Percentiles rank a stretch among this genome's conserved stretches.
Conservation (phyloP, 2,113 vertebrate genomes). For the Tetrax tetrax region DNA sequence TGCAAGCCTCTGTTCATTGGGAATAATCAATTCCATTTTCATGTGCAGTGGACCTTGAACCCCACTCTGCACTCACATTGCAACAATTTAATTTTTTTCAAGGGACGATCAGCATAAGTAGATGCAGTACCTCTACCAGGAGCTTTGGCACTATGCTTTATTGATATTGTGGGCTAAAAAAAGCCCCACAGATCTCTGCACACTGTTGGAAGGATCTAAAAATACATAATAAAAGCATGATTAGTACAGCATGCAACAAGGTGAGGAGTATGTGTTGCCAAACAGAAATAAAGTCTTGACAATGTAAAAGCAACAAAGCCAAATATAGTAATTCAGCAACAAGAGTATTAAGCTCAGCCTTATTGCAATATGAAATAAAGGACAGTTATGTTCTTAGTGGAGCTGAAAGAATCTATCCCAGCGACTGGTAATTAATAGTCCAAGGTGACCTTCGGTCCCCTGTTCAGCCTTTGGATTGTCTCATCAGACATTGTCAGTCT, state of each 20-base stretch:
- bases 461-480: background rate
- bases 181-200: background rate
- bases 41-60: conserved; percentile 57
- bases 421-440: background rate
- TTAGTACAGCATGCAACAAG: conserved; percentile 4
- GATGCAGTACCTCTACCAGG: background rate
- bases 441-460: background rate
- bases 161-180: conserved; percentile 14
- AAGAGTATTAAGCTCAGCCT: background rate
- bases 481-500: background rate
- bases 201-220: conserved; percentile 8
- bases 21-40: conserved; percentile 60
- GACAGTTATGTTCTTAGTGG: background rate
- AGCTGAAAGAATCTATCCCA: background rate
- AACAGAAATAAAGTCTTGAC: conserved; percentile 15
- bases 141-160: conserved; percentile 3
- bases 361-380: background rate
- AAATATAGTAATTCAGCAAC: background rate
- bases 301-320: background rate
- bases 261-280: background rate
- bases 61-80: background rate
- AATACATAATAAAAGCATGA: conserved; percentile 34
- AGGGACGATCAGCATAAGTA: background rate
- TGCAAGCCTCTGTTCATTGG: conserved; percentile 36
- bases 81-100: conserved; percentile 48